Evolutionary conservation across 2,797 vertebrate genomes (phyloP), one percentile per base, ranked within the genome.

Genomic region (Pelochelys cantorii): DNA sequence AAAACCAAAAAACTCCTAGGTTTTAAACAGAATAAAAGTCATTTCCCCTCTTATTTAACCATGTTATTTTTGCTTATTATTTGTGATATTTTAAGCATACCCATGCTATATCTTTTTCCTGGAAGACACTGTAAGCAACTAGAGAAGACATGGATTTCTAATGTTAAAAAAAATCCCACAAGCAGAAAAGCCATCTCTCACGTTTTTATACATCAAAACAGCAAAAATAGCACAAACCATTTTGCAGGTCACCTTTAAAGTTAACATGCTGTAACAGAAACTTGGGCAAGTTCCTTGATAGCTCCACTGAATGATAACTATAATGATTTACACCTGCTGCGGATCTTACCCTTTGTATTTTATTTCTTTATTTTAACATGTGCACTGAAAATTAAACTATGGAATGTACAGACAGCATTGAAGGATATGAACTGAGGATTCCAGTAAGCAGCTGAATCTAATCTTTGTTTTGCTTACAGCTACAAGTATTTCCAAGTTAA

Each of bases 141-240:
- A 23, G 18, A 71, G 34, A 71, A 37, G 34, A 71, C 68, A 71
- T 71, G 65, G 20, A 37, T 71, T 37, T 71, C n/a, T 71, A 68
- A 78, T 60, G 3, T 2, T 57, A 85, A 85, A 23, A 42, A 78
- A 34, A 83, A 90, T 68, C 77, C 18, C 31, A 37, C 54, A 79
- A 23, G 20, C 15, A 91, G 55, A 83, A 85, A 89, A 81, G 74
- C 54, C 27, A 92, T 65, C 84, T 81, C 54, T 74, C 34, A 85
- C 1, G 1, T 15, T 91, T 48, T 88, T 75, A 85, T 92, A 87
- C 4, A 65, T 71, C 68, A 71, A 71, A 71, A 34, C 68, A 71
- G 68, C 3, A 18, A 80, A 85, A 90, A 95, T 79, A 79, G 94
- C 92, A 89, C 11, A 80, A 91, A 86, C 7, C 42, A 48, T 31